Percentiles rank a stretch among this genome's conserved stretches.
Evolutionary conservation across 2,888 invertebrate genomes (phyloP).

Genomic region (Cheilosia variabilis): DNA sequence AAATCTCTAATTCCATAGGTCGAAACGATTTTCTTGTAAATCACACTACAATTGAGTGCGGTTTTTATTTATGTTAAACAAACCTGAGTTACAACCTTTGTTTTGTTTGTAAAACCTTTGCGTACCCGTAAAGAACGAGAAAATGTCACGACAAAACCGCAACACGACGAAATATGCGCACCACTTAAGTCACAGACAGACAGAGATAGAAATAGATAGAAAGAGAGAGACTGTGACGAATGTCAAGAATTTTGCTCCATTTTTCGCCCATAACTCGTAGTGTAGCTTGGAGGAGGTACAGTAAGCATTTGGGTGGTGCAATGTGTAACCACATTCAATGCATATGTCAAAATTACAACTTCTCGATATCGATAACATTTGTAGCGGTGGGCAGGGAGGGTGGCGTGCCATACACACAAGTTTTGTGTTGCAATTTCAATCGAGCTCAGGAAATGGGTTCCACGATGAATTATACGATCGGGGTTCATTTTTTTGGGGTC

Average conservation of each 20-base stretch:
- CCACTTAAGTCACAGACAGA: slow-evolving; percentile 19
- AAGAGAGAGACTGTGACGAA: slow-evolving; percentile 54
- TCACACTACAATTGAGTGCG: slow-evolving; percentile 65
- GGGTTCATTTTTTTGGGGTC: slow-evolving; percentile 55
- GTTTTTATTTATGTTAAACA: slow-evolving; percentile 61
- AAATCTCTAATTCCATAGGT: slow-evolving; percentile 37
- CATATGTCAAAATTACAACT: slow-evolving; percentile 61
- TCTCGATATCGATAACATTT: slow-evolving; percentile 57
- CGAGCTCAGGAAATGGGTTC: slow-evolving; percentile 43
- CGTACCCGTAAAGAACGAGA: slow-evolving; percentile 45
- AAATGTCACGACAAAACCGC: slow-evolving; percentile 67
- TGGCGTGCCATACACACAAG: not conserved
- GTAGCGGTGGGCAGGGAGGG: not conserved
- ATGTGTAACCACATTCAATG: slow-evolving; percentile 53
- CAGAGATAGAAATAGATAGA: not conserved
- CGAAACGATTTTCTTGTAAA: slow-evolving; percentile 68
- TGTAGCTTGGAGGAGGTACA: slow-evolving; percentile 38
- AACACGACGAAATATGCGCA: slow-evolving; percentile 54
- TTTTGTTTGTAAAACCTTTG: slow-evolving; percentile 20
- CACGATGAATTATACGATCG: slow-evolving; percentile 60
- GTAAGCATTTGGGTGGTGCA: slow-evolving; percentile 53
- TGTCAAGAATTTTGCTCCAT: slow-evolving; percentile 69
- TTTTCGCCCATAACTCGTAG: slow-evolving; percentile 25
- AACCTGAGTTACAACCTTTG: slow-evolving; percentile 45
- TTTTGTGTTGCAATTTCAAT: slow-evolving; percentile 55